Conservation (phyloP, 2,113 vertebrate species). For the Melospiza georgiana region DNA sequence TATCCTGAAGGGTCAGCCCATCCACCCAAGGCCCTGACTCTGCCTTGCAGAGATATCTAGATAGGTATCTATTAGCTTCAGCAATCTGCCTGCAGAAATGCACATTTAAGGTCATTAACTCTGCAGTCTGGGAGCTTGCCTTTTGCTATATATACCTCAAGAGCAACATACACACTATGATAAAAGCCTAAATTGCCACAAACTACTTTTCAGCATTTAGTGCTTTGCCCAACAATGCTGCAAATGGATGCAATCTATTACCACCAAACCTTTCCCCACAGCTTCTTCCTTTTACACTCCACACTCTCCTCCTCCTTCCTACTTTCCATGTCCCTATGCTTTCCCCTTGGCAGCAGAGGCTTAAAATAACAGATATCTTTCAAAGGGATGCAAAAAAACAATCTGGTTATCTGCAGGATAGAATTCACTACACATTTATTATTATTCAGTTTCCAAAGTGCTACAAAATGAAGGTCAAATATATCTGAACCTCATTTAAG, state of each 20-base stretch:
- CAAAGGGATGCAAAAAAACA: background rate
- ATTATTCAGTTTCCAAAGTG: background rate
- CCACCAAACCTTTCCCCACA: background rate
- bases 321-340: background rate
- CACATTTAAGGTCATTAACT: background rate
- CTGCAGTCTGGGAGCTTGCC: background rate
- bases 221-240: background rate
- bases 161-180: background rate
- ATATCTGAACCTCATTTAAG: background rate
- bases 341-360: background rate
- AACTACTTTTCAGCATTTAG: background rate
- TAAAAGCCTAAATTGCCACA: background rate
- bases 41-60: background rate
- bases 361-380: background rate
- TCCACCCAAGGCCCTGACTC: background rate
- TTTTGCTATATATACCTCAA: background rate
- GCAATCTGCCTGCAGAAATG: background rate
- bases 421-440: background rate
- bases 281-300: background rate
- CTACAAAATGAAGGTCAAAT: background rate
- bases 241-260: background rate
- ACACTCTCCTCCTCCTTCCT: background rate
- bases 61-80: background rate
- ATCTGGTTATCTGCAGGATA: background rate
- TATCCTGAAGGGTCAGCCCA: background rate